Evolutionary conservation across 2,797 vertebrate species (phyloP), one percentile per base, ranked within the genome.

Genomic region (Gastrophryne carolinensis): DNA sequence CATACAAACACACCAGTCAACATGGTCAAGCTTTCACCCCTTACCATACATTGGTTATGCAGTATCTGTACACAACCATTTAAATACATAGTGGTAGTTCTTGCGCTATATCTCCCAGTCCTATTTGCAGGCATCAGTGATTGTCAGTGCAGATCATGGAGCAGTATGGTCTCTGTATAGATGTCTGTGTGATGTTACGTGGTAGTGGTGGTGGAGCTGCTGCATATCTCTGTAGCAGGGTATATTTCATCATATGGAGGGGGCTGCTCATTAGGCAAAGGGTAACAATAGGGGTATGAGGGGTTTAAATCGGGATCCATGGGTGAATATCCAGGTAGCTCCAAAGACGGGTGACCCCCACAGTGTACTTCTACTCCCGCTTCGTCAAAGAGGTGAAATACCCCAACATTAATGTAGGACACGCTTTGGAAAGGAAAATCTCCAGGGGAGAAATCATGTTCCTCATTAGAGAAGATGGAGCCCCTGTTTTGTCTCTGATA

Each of bases 251-350:
- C 95, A 70, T 95, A 96, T 0, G 94, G 89, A 3, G 95, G 95
- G 9, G 95, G 94, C 70, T 91, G 90, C 79, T 96, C 94, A 73
- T 86, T 90, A 72, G 94, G 92, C 58, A 94, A 83, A 27, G 94
- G 90, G 87, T 90, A 94, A 49, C 95, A 96, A 83, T 96, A 98
- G 0, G 95, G 95, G 82, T 96, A 96, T 63, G 94, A 91, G 50
- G 84, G 93, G 52, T 94, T 90, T 79, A 96, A 91, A 79, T 97
- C 94, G 30, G 95, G 94, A 87, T 98, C 94, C 75, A 88, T 85
- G 69, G 91, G 92, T 24, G 95, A 93, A 78, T 98, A 98, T 19
- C 96, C 96, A 0, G 96, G 96, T 82, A 98, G 89, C 87, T 98
- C 95, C 78, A 95, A 88, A 3, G 94, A 98, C 21, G 96, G 96